Conservation (phyloP, 1,140 invertebrate genomes). For the Maconellicoccus hirsutus region DNA sequence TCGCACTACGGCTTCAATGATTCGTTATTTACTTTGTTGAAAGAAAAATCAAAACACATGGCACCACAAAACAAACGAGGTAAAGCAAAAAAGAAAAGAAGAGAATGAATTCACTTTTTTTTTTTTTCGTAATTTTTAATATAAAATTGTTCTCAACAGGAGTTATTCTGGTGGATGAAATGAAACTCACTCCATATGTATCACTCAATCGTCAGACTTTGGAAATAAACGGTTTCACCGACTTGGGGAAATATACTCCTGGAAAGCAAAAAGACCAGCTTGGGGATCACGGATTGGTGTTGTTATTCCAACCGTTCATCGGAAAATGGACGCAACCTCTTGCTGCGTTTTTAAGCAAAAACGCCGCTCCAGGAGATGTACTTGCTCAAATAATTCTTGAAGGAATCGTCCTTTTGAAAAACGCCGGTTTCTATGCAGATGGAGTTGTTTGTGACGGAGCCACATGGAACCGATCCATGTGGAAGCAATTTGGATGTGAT, state of each 20-base stretch:
- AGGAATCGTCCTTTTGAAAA: not conserved
- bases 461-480: conserved; percentile 11
- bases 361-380: not conserved
- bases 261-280: not conserved
- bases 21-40: no score
- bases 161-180: conserved; percentile 12
- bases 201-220: not conserved
- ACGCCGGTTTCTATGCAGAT: not conserved
- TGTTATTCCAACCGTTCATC: conserved; percentile 13
- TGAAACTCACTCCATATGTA: not conserved
- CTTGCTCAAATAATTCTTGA: not conserved
- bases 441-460: conserved; percentile 10
- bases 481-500: not conserved
- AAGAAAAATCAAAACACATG: no score
- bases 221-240: not conserved
- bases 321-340: conserved; percentile 1
- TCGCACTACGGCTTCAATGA: no score
- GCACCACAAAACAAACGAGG: no score
- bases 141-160: not conserved
- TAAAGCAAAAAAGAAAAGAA: no score
- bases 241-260: conserved; percentile 11
- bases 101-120: no score
- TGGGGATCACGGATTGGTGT: conserved; percentile 12
- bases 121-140: not conserved
- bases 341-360: not conserved